Evolutionary conservation across 2,888 invertebrate species (phyloP).

Genomic region (Coronaproctus castanopsis): DNA sequence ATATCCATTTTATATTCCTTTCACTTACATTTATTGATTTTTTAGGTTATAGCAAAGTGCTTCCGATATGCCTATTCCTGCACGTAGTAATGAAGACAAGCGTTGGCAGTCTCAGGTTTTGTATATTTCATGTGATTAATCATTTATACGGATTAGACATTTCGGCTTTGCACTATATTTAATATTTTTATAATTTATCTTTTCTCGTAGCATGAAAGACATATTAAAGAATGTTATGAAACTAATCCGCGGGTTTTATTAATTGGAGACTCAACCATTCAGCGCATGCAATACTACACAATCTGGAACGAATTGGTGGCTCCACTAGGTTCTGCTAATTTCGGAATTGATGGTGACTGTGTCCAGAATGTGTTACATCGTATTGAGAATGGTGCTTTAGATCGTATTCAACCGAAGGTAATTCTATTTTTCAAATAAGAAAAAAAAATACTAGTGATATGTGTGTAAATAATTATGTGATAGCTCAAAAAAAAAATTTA

Average conservation of each 20-base stretch:
- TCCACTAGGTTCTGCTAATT: constrained; percentile 74
- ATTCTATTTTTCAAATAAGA: too few species aligned
- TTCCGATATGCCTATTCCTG: background rate
- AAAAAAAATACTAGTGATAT: too few species aligned
- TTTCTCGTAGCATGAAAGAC: constrained; percentile 55
- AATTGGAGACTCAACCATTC: constrained; percentile 69
- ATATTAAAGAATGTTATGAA: constrained; percentile 61
- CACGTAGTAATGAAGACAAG: background rate
- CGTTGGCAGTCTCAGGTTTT: background rate
- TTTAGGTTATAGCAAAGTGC: too few species aligned
- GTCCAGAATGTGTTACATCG: constrained; percentile 79
- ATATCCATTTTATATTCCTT: too few species aligned
- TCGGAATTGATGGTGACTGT: constrained; percentile 70
- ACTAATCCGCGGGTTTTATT: constrained; percentile 82
- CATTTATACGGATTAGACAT: background rate
- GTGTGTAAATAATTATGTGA: too few species aligned
- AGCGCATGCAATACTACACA: constrained; percentile 52
- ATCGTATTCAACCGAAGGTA: constrained; percentile 70
- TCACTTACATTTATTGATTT: too few species aligned
- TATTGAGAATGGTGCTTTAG: constrained; percentile 68
- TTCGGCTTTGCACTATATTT: background rate
- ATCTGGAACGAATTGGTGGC: constrained; percentile 81
- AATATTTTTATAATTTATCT: background rate
- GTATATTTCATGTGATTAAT: background rate
- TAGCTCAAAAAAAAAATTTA: too few species aligned